phyloP scores from a whole-genome alignment of 2,888 invertebrate species.

The Mesorhabditis spiculigera region DNA sequence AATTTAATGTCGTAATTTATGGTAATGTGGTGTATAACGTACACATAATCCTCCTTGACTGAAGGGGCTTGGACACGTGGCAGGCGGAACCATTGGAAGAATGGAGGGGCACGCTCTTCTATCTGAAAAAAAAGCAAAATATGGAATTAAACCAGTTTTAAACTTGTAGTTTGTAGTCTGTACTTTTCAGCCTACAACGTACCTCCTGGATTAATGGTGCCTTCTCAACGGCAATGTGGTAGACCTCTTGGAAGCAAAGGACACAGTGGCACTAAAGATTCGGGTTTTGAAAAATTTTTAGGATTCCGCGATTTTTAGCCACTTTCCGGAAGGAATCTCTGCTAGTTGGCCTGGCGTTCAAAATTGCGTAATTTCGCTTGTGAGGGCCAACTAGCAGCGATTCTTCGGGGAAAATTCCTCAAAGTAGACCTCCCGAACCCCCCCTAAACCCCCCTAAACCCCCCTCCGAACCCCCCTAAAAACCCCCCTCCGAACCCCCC shows the following conservation, averaged over 20 bases:
- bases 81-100: slow-evolving; percentile 59
- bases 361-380: too few relatives aligned
- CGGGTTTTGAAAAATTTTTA: not conserved
- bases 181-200: not conserved
- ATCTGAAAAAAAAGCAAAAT: too few relatives aligned
- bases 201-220: slow-evolving; percentile 31
- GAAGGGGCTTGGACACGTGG: slow-evolving; percentile 57
- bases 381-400: too few relatives aligned
- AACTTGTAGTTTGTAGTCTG: not conserved
- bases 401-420: too few relatives aligned
- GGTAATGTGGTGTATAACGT: slow-evolving; percentile 17
- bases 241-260: slow-evolving; percentile 58
- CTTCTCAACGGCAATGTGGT: slow-evolving; percentile 47
- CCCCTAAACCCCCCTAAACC: too few relatives aligned
- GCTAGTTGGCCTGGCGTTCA: too few relatives aligned
- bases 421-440: too few relatives aligned
- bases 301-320: too few relatives aligned
- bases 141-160: not conserved
- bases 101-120: slow-evolving; percentile 50
- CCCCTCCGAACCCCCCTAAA: too few relatives aligned
- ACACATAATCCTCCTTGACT: slow-evolving; percentile 57
- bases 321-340: too few relatives aligned
- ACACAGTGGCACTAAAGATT: slow-evolving; percentile 51
- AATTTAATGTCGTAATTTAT: not conserved
- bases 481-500: too few relatives aligned